phyloP scores from a whole-genome alignment of 2,888 invertebrate species.

The Clusia tigrina region DNA sequence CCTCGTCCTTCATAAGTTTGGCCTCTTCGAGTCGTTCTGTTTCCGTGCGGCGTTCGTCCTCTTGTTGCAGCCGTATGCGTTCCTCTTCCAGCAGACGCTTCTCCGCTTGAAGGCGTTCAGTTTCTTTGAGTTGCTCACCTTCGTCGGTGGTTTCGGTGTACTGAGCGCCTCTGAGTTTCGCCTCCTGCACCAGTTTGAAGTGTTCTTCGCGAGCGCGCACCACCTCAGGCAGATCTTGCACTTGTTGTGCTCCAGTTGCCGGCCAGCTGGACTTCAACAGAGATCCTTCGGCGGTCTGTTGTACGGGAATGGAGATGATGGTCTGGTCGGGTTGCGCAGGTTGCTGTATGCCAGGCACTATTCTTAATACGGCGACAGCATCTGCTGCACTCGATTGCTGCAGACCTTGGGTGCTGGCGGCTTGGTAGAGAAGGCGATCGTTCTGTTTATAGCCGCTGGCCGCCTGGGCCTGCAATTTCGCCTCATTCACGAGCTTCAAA shows the following conservation, averaged over 20 bases:
- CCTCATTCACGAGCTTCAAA: slow-evolving; percentile 44
- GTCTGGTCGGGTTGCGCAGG: neutral
- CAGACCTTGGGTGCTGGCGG: neutral
- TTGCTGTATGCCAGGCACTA: neutral
- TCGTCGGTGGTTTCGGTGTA: neutral
- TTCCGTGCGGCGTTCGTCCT: slow-evolving; percentile 38
- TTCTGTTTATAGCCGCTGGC: neutral
- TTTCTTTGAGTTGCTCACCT: slow-evolving; percentile 16
- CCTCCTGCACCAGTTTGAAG: slow-evolving; percentile 41
- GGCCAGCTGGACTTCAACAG: neutral
- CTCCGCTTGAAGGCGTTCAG: slow-evolving; percentile 33
- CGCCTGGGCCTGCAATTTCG: slow-evolving; percentile 30
- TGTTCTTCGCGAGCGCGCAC: slow-evolving; percentile 48
- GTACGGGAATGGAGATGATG: neutral
- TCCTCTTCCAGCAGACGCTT: slow-evolving; percentile 41
- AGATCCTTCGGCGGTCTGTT: neutral
- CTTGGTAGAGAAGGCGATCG: neutral
- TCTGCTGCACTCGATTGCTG: neutral
- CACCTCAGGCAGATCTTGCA: slow-evolving; percentile 50
- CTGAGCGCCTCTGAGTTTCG: slow-evolving; percentile 33
- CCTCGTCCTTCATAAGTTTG: slow-evolving; percentile 32
- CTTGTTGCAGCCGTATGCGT: slow-evolving; percentile 35
- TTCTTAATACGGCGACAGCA: neutral
- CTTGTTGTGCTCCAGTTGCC: neutral
- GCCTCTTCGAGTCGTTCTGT: slow-evolving; percentile 37